These are phyloP conservation scores for Luffia ferchaultella DNA, from an alignment of 2,888 invertebrate genomes.

Conservation along the genomic window DNA sequence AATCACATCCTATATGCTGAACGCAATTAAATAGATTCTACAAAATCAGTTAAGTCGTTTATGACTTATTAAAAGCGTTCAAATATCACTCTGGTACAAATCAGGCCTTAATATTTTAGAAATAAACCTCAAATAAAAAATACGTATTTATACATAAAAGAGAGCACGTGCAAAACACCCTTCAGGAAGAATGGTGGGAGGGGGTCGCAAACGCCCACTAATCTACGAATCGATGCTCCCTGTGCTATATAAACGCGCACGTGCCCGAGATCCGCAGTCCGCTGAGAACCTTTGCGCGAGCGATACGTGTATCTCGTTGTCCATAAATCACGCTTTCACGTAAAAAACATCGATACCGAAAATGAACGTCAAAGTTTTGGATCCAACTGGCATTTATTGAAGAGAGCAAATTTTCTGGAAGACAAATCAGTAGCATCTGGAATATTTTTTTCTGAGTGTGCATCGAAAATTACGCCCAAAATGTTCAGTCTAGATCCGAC, in stretches of 20 bases:
- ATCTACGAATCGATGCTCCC: background rate
- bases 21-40: no score
- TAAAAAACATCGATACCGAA: conserved; percentile 10
- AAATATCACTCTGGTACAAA: no score
- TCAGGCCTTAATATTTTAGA: no score
- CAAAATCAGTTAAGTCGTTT: no score
- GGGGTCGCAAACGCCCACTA: background rate
- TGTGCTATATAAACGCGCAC: background rate
- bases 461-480: conserved; percentile 9
- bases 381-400: conserved; percentile 55
- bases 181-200: background rate
- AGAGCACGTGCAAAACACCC: background rate
- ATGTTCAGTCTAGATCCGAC: conserved; percentile 12
- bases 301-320: conserved; percentile 43
- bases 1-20: no score
- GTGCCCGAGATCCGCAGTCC: conserved; percentile 17
- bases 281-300: conserved; percentile 54
- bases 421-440: no score
- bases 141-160: background rate
- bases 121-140: no score
- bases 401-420: background rate
- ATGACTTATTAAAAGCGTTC: no score
- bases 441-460: no score
- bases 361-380: conserved; percentile 40
- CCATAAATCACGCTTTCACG: background rate